Evolutionary conservation across 2,113 vertebrate genomes (phyloP), one percentile per base, ranked within the genome.

Genomic region (Misgurnus mizolepis): DNA sequence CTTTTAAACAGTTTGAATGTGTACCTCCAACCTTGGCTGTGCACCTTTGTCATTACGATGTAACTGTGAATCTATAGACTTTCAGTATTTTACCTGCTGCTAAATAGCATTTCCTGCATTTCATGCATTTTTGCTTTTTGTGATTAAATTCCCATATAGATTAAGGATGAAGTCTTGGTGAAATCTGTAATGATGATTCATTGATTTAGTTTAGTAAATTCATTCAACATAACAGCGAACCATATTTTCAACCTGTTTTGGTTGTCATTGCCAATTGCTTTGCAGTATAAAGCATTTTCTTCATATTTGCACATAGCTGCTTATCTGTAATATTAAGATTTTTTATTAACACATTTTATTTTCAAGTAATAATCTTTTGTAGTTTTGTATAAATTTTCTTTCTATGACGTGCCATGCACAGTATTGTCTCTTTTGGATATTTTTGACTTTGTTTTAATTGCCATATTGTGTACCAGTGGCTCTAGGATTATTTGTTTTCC

Each of bases 1-100:
- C 72, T 66, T 71, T 60, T 17, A 70, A 22, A 83, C 17, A n/a
- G 22, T 56, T 69, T 45, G 70, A 50, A 65, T 5, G 27, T 81
- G 83, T 69, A 84, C 74, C 69, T 84, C 83, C 39, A 78, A 78
- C 83, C 78, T 56, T 79, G 14, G 77, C 85, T 70, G 83, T 67
- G 88, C 88, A 88, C 84, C 88, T 76, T 53, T 79, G 70, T 88
- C 80, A 84, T 89, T 87, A 81, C 86, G 87, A 80, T 69, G 79
- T 22, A 87, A 92, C 91, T 92, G 92, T 93, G 92, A 93, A 88
- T 86, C 76, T 80, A 81, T 84, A 87, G 40, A 85, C 77, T 64
- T 64, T 82, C 43, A 58, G 47, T 85, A 58, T 82, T 88, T 88
- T 86, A 88, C 85, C 85, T 90, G 90, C 92, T 93, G 92, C 92